Evolutionary conservation across 2,797 vertebrate species (phyloP).

Genomic region (Notolepis coatsorum): DNA sequence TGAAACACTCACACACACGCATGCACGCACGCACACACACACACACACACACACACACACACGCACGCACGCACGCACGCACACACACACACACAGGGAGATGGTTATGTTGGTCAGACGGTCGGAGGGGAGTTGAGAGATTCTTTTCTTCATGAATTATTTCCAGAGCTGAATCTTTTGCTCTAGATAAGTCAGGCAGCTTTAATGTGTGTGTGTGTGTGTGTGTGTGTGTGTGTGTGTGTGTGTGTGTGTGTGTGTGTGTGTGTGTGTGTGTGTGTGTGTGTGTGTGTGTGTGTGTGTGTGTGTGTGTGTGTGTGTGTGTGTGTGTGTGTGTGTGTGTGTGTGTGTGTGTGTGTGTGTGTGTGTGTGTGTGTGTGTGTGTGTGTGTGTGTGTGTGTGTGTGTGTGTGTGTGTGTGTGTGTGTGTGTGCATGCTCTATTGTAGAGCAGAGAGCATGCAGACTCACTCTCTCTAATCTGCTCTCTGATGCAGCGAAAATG

Average conservation of each 20-base stretch:
- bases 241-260: too few relatives aligned
- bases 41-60: background rate
- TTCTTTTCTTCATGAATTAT: conserved; percentile 61
- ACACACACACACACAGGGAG: conserved; percentile 5
- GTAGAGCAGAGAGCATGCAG: background rate
- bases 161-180: conserved; percentile 57
- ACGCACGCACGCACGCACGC: conserved; percentile 4
- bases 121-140: conserved; percentile 18
- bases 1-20: too few relatives aligned
- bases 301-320: background rate
- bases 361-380: background rate
- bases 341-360: background rate
- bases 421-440: too few relatives aligned
- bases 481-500: conserved; percentile 29
- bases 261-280: too few relatives aligned
- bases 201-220: conserved; percentile 17
- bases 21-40: background rate
- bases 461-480: conserved; percentile 7
- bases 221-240: too few relatives aligned
- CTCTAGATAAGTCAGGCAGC: conserved; percentile 55
- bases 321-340: background rate
- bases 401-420: conserved; percentile 11
- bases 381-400: conserved; percentile 11
- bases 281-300: too few relatives aligned
- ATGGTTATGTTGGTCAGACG: conserved; percentile 14